Percentiles rank a stretch among this genome's conserved stretches.
Evolutionary conservation across 2,113 vertebrate genomes (phyloP).

Genomic region (Gnathonemus longibarbis): DNA sequence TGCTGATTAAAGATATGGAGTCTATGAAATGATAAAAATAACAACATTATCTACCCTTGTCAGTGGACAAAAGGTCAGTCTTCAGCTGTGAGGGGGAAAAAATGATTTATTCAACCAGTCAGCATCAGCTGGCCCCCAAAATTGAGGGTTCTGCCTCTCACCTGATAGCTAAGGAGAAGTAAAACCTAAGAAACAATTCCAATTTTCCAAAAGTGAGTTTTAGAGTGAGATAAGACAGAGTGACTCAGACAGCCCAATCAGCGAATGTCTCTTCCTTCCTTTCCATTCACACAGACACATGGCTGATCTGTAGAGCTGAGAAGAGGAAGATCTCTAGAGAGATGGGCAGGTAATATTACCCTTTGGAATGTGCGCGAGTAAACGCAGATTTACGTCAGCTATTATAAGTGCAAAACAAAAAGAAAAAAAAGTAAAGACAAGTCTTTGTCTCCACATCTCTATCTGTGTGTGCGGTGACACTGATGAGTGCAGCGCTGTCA

Average conservation of each 20-base stretch:
- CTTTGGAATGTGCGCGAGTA: neutral
- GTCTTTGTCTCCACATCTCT: neutral
- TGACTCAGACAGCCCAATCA: slow-evolving; percentile 19
- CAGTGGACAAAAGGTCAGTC: neutral
- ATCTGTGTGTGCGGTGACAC: neutral
- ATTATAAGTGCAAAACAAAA: neutral
- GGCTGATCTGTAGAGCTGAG: neutral
- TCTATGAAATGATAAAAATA: neutral
- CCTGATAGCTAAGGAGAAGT: slow-evolving; percentile 13
- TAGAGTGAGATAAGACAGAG: slow-evolving; percentile 12
- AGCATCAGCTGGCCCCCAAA: slow-evolving; percentile 28
- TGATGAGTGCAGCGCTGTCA: slow-evolving; percentile 3
- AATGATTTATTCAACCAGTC: slow-evolving; percentile 30
- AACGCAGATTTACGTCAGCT: neutral
- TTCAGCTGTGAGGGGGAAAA: neutral
- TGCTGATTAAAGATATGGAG: neutral
- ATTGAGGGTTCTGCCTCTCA: slow-evolving; percentile 21
- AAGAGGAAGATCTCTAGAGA: neutral
- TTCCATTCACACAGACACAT: neutral
- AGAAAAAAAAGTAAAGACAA: neutral
- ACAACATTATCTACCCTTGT: neutral
- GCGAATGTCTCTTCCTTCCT: neutral
- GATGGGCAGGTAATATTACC: neutral
- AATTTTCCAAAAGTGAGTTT: slow-evolving; percentile 32
- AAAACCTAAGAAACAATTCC: slow-evolving; percentile 24